Evolutionary conservation across 1,140 invertebrate genomes (phyloP).

Genomic region (Pararge aegeria): DNA sequence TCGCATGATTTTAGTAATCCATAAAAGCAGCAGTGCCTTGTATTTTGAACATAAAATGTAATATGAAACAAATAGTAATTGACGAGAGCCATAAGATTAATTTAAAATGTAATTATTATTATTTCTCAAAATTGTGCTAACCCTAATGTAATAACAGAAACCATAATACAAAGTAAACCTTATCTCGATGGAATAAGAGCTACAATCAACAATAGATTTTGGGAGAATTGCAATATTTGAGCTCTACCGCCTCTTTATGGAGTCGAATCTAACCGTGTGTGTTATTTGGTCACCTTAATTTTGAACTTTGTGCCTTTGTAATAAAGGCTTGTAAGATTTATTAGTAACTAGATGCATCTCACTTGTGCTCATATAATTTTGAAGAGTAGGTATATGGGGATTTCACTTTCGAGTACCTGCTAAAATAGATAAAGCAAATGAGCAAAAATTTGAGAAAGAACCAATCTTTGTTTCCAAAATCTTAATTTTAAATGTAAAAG

Average conservation of each 20-base stretch:
- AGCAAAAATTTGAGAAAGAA: too few species aligned
- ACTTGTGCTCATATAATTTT: neutral
- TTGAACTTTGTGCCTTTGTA: conserved; percentile 18
- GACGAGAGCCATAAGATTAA: too few species aligned
- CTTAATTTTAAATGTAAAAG: too few species aligned
- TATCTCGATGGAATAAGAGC: conserved; percentile 17
- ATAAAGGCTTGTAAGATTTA: conserved; percentile 14
- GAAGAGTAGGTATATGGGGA: neutral
- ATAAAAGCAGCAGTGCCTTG: too few species aligned
- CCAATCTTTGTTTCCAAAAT: too few species aligned
- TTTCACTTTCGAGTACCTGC: too few species aligned
- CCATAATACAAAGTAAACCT: conserved; percentile 16
- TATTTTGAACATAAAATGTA: too few species aligned
- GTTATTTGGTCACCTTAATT: neutral
- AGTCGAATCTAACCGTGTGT: conserved; percentile 18
- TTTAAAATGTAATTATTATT: neutral
- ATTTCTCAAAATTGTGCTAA: neutral
- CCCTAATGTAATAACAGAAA: neutral
- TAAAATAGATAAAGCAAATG: too few species aligned
- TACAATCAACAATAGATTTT: conserved; percentile 25
- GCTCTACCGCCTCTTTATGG: conserved; percentile 23
- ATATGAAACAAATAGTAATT: too few species aligned
- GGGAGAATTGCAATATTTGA: conserved; percentile 25
- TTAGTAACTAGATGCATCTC: conserved; percentile 13
- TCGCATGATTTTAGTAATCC: too few species aligned